Conservation (phyloP, 2,113 vertebrate species). For the Dicerorhinus sumatrensis region DNA sequence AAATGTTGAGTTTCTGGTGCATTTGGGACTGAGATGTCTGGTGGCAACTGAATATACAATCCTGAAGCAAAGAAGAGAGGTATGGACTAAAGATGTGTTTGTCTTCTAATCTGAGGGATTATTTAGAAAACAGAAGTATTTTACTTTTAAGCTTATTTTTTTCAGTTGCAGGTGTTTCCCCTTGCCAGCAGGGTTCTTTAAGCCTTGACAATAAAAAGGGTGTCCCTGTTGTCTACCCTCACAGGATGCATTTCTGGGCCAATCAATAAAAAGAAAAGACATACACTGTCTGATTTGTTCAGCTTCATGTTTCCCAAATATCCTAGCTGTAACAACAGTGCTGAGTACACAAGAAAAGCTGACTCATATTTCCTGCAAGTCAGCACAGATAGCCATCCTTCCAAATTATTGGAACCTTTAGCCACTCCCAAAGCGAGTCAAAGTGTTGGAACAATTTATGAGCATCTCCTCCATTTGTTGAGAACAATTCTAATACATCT, state of each 20-base stretch:
- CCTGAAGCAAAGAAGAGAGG: neutral
- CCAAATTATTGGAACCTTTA: constrained; percentile 11
- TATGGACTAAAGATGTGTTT: neutral
- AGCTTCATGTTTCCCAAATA: constrained; percentile 33
- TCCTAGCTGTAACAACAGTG: neutral
- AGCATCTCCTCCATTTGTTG: constrained; percentile 56
- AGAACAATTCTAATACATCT: constrained; percentile 31
- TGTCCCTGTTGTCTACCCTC: constrained; percentile 43
- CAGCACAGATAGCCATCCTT: constrained; percentile 51
- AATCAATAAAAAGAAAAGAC: constrained; percentile 54
- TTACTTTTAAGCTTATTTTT: neutral
- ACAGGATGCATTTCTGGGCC: constrained; percentile 53
- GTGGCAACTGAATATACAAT: neutral
- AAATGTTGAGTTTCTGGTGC: neutral
- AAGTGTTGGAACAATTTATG: constrained; percentile 23
- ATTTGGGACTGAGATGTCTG: neutral
- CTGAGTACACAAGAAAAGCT: constrained; percentile 40
- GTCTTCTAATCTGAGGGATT: neutral
- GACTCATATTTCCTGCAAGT: constrained; percentile 63
- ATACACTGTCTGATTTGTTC: neutral
- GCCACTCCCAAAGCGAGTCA: constrained; percentile 27
- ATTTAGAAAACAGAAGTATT: neutral
- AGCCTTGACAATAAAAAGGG: constrained; percentile 52
- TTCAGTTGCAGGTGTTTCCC: constrained; percentile 61
- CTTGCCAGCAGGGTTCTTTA: constrained; percentile 38